phyloP scores from a whole-genome alignment of 2,797 vertebrate species.

The Poecilia picta region DNA sequence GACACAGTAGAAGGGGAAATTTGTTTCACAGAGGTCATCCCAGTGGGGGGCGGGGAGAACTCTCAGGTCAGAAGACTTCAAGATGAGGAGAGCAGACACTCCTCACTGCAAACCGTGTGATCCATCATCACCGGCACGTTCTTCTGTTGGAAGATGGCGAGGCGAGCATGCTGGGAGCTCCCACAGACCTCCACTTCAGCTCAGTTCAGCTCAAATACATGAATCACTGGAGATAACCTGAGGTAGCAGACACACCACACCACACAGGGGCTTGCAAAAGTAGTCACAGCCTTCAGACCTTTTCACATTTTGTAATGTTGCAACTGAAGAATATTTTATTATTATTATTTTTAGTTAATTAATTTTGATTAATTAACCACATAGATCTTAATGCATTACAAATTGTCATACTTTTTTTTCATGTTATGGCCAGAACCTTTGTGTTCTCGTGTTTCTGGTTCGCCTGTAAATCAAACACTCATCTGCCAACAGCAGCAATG shows the following conservation, averaged over 20 bases:
- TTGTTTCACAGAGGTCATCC: constrained; percentile 94
- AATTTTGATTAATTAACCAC: too few species aligned
- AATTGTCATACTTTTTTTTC: not conserved
- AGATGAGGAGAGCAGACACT: constrained; percentile 84
- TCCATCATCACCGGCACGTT: constrained; percentile 83
- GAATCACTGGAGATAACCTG: constrained; percentile 54
- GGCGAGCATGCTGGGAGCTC: constrained; percentile 84
- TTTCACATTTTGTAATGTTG: not conserved
- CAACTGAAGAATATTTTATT: not conserved
- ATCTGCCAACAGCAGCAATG: too few species aligned
- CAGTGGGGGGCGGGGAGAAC: constrained; percentile 81
- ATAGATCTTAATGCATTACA: too few species aligned
- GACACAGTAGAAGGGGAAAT: constrained; percentile 85
- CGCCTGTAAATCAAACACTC: too few species aligned
- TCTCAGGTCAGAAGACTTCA: constrained; percentile 88
- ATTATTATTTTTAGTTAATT: too few species aligned
- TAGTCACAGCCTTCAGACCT: not conserved
- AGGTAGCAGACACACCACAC: constrained; percentile 59
- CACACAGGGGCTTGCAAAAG: constrained; percentile 29
- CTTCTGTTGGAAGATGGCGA: constrained; percentile 75
- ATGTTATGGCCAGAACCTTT: too few species aligned
- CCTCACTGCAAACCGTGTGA: constrained; percentile 93
- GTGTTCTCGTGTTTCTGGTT: too few species aligned
- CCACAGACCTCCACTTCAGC: constrained; percentile 91
- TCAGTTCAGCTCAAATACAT: constrained; percentile 79